Evolutionary conservation across 2,113 vertebrate genomes (phyloP).

Genomic region (Cyrtonyx montezumae): DNA sequence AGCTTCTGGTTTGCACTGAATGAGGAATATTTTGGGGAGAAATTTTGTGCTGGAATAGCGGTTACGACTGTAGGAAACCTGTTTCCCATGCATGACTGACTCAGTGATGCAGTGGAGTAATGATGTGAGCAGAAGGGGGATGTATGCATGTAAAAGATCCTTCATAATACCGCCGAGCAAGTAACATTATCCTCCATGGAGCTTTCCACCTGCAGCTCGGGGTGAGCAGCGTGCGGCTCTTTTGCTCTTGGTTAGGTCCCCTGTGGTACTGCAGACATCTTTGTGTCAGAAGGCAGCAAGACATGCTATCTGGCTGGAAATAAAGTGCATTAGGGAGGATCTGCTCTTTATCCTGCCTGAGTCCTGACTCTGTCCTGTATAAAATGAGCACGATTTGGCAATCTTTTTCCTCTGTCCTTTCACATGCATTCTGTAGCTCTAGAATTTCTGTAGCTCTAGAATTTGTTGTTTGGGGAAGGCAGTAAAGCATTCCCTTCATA

Average conservation of each 20-base stretch:
- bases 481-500: neutral
- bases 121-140: slow-evolving; percentile 46
- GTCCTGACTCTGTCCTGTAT: neutral
- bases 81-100: slow-evolving; percentile 56
- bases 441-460: neutral
- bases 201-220: neutral
- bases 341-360: neutral
- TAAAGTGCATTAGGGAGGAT: neutral
- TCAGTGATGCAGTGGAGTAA: slow-evolving; percentile 24
- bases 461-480: neutral
- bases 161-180: slow-evolving; percentile 8
- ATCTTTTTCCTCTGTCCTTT: neutral
- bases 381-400: neutral
- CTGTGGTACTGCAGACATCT: neutral
- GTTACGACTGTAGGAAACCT: slow-evolving; percentile 44
- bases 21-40: slow-evolving; percentile 19
- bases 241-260: neutral
- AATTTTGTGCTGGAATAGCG: slow-evolving; percentile 61
- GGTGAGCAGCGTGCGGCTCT: neutral
- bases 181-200: slow-evolving; percentile 35
- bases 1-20: neutral
- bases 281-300: neutral
- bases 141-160: slow-evolving; percentile 40
- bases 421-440: neutral
- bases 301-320: neutral